A percentile compares a stretch with the other conserved stretches of the same genome.
Evolutionary conservation across 2,113 vertebrate species (phyloP).

Genomic region (Heterotilapia buettikoferi): DNA sequence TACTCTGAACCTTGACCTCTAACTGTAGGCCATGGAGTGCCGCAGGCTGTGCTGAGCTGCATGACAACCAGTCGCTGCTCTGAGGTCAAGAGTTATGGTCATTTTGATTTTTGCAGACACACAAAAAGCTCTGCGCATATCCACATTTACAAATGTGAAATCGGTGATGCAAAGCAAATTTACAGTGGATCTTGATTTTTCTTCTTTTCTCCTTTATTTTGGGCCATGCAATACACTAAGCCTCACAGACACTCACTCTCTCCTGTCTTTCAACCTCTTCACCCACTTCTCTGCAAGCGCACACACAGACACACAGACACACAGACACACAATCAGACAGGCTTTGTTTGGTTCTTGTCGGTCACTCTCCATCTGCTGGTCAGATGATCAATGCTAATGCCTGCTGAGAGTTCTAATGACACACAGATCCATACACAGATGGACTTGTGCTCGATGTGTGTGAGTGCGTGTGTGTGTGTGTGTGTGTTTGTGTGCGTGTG

Average conservation of each 20-base stretch:
- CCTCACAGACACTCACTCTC: background rate
- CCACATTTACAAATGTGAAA: background rate
- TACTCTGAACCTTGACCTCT: slow-evolving; percentile 33
- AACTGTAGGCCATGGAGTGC: slow-evolving; percentile 27
- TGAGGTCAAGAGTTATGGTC: slow-evolving; percentile 42
- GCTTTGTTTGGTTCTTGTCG: slow-evolving; percentile 51
- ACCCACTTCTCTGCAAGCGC: background rate
- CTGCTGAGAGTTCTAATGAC: slow-evolving; percentile 60
- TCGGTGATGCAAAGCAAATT: slow-evolving; percentile 9
- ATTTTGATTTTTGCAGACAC: background rate
- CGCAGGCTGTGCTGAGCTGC: background rate
- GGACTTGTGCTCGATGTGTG: background rate
- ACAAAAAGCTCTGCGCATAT: background rate
- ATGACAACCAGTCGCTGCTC: slow-evolving; percentile 28
- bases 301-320: background rate
- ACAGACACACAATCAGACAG: background rate
- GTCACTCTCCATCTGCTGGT: slow-evolving; percentile 62
- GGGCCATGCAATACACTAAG: background rate
- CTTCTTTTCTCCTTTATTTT: background rate
- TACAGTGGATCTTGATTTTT: slow-evolving; percentile 25
- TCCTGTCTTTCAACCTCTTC: background rate
- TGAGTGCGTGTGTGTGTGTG: background rate
- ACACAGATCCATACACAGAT: slow-evolving; percentile 52
- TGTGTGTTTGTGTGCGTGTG: background rate
- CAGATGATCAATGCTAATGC: slow-evolving; percentile 68